These are phyloP conservation scores for Neodiprion fabricii DNA, from an alignment of 1,140 invertebrate species.

Conservation along the genomic window DNA sequence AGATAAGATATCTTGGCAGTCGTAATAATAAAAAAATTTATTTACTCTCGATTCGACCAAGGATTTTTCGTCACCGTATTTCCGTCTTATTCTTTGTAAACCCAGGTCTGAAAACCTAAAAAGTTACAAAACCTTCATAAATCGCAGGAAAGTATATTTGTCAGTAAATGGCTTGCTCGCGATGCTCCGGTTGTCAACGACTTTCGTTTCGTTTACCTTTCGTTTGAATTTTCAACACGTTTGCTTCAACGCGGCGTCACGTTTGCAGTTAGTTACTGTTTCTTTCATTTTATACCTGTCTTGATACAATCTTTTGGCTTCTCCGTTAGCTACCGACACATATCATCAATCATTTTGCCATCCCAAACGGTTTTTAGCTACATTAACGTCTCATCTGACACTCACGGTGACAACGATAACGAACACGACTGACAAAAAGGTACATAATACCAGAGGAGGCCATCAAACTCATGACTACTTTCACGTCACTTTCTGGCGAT, in stretches of 20 bases:
- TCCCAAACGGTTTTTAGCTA: neutral
- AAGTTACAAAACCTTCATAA: neutral
- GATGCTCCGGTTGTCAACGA: slow-evolving; percentile 1
- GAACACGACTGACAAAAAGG: neutral
- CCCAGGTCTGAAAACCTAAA: no score
- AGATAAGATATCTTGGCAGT: neutral
- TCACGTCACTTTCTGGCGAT: slow-evolving; percentile 52
- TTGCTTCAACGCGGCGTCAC: neutral
- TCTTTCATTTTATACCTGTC: no score
- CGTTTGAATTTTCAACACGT: slow-evolving; percentile 1
- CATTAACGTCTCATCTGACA: neutral
- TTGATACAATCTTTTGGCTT: no score
- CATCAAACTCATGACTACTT: slow-evolving; percentile 44
- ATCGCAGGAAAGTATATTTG: neutral
- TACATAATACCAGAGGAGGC: slow-evolving; percentile 23
- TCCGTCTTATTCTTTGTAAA: no score
- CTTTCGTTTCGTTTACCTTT: neutral
- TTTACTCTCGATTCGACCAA: no score
- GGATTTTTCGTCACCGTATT: no score
- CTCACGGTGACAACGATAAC: neutral
- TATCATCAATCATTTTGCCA: no score
- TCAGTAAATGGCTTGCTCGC: neutral
- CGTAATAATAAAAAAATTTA: no score
- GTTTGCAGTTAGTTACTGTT: neutral
- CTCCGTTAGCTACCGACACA: no score